These are phyloP conservation scores for Pissodes strobi DNA, from an alignment of 1,140 invertebrate genomes.

Conservation along the genomic window DNA sequence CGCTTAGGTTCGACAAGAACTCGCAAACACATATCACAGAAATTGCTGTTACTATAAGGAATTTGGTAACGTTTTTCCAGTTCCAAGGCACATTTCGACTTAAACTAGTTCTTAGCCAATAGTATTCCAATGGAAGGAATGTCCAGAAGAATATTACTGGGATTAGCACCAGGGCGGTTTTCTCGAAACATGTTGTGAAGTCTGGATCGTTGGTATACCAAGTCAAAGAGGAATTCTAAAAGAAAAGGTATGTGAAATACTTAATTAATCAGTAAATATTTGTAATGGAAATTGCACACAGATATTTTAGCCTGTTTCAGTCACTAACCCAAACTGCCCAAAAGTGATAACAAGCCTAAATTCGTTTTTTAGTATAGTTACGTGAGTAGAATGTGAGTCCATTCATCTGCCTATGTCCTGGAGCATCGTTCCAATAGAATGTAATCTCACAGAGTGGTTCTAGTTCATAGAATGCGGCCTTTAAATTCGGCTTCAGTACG, in stretches of 20 bases:
- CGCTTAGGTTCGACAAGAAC: slow-evolving; percentile 50
- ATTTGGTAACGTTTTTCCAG: slow-evolving; percentile 78
- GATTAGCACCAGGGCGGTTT: slow-evolving; percentile 84
- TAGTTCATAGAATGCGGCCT: too few species aligned
- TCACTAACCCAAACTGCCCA: slow-evolving; percentile 79
- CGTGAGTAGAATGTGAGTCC: too few species aligned
- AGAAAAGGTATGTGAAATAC: too few species aligned
- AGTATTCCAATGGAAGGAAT: slow-evolving; percentile 75
- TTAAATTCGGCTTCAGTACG: too few species aligned
- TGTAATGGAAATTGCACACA: slow-evolving; percentile 84
- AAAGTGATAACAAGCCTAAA: slow-evolving; percentile 75
- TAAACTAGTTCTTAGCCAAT: slow-evolving; percentile 76
- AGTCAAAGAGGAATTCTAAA: slow-evolving; percentile 57
- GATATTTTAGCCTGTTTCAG: slow-evolving; percentile 81
- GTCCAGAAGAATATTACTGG: slow-evolving; percentile 88
- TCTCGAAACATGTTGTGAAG: slow-evolving; percentile 85
- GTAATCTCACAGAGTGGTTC: too few species aligned
- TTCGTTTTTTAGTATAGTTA: too few species aligned
- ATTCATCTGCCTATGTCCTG: too few species aligned
- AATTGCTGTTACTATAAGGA: slow-evolving; percentile 67
- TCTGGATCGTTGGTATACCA: slow-evolving; percentile 84
- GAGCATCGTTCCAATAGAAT: too few species aligned
- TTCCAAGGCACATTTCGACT: slow-evolving; percentile 80
- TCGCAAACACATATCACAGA: slow-evolving; percentile 68
- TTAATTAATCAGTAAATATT: too few species aligned